Conservation (phyloP, 2,113 vertebrate species). For the Lates calcarifer region DNA sequence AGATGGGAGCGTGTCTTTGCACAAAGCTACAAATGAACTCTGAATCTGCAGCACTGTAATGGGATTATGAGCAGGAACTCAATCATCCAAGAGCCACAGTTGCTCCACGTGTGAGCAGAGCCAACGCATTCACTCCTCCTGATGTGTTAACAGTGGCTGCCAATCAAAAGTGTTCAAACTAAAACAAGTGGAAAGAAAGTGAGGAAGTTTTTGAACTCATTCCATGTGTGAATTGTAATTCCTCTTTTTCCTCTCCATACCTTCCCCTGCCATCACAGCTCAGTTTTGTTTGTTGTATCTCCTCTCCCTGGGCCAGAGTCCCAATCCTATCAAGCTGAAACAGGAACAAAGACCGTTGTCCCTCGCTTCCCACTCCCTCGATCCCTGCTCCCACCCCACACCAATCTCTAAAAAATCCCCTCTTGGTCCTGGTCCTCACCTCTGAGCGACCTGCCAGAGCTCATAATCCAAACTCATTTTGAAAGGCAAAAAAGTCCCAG, state of each 20-base stretch:
- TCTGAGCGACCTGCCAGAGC: conserved; percentile 55
- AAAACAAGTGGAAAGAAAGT: conserved; percentile 3
- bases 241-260: conserved; percentile 16
- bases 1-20: conserved; percentile 48
- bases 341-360: conserved; percentile 62
- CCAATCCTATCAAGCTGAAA: conserved; percentile 65
- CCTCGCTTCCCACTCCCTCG: conserved; percentile 11
- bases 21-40: conserved; percentile 68
- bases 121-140: neutral
- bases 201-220: neutral
- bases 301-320: conserved; percentile 42
- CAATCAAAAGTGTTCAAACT: conserved; percentile 47
- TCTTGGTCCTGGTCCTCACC: conserved; percentile 51
- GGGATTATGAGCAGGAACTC: conserved; percentile 73
- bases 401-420: conserved; percentile 39
- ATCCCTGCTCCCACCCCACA: conserved; percentile 12
- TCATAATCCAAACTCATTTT: conserved; percentile 69
- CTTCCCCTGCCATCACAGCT: conserved; percentile 37
- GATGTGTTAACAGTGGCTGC: conserved; percentile 11
- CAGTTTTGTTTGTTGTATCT: conserved; percentile 41
- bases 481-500: conserved; percentile 43
- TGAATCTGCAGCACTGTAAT: conserved; percentile 67
- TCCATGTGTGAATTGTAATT: conserved; percentile 27
- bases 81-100: conserved; percentile 60
- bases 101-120: conserved; percentile 41